Percentiles rank a stretch among this genome's conserved stretches.
Evolutionary conservation across 1,140 invertebrate genomes (phyloP).

Genomic region (Arctopsyche grandis): DNA sequence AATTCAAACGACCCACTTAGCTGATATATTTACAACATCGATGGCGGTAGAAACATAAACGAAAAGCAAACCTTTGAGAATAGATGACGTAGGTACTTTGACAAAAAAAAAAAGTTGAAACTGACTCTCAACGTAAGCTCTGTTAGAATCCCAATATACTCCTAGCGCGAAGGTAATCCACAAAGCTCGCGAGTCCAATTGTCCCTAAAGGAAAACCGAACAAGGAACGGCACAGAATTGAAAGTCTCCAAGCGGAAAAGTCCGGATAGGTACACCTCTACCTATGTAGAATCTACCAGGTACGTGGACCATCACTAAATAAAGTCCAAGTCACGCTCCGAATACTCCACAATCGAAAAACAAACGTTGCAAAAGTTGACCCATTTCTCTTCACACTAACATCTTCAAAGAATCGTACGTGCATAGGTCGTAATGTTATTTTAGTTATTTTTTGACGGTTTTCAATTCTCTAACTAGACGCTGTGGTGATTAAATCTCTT

Average conservation of each 20-base stretch:
- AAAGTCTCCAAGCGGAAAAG: neutral
- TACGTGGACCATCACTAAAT: neutral
- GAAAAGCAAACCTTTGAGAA: neutral
- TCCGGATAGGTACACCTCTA: neutral
- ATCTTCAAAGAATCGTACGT: too few species aligned
- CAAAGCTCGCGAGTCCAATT: slow-evolving; percentile 11
- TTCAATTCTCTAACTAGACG: too few species aligned
- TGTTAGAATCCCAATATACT: too few species aligned
- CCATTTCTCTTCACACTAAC: too few species aligned
- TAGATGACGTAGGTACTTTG: too few species aligned
- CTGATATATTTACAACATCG: neutral
- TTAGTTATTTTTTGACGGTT: too few species aligned
- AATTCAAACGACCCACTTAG: too few species aligned
- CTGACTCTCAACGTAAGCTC: too few species aligned
- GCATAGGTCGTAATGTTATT: too few species aligned
- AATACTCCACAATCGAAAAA: slow-evolving; percentile 4
- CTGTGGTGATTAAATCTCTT: too few species aligned
- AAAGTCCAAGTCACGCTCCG: slow-evolving; percentile 1
- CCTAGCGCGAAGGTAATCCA: neutral
- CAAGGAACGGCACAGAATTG: neutral
- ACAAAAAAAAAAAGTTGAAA: too few species aligned
- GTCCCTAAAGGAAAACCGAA: slow-evolving; percentile 14
- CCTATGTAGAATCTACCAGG: neutral
- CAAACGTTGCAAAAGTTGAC: neutral
- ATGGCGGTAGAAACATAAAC: neutral